These are phyloP conservation scores for Eospalax fontanierii DNA, from an alignment of 2,797 vertebrate species.

Conservation along the genomic window DNA sequence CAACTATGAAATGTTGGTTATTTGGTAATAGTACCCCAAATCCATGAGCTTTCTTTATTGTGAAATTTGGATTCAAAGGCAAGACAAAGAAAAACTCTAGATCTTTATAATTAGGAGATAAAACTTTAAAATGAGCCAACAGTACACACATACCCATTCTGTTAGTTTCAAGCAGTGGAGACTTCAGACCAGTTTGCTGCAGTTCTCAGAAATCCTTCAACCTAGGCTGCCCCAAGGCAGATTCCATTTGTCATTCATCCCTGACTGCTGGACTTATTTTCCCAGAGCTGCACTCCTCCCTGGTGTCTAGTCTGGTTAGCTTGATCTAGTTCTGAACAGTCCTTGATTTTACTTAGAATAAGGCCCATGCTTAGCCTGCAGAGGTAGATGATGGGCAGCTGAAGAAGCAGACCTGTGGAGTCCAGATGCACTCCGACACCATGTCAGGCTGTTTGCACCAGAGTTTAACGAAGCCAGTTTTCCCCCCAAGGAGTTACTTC, in stretches of 20 bases:
- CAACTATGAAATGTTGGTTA: not conserved
- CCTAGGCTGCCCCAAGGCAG: not conserved
- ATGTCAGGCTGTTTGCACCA: no score
- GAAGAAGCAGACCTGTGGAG: no score
- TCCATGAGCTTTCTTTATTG: not conserved
- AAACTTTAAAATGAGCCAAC: not conserved
- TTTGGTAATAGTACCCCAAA: conserved; percentile 11
- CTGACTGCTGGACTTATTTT: not conserved
- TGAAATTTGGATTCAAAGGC: conserved; percentile 7
- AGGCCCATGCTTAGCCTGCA: not conserved
- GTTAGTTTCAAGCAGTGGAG: not conserved
- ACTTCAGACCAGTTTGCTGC: not conserved
- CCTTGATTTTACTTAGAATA: not conserved
- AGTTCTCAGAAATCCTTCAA: not conserved
- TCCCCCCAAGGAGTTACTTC: no score
- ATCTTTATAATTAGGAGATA: not conserved
- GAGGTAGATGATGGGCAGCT: no score
- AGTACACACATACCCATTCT: not conserved
- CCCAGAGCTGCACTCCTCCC: not conserved
- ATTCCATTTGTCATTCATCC: not conserved
- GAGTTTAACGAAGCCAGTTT: no score
- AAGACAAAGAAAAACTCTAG: not conserved
- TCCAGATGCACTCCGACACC: no score
- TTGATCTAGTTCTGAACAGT: not conserved
- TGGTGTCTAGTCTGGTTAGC: not conserved